Evolutionary conservation across 53 echinoderm and acorn worm genomes (phyloP).

Genomic region (Arbacia lixula): DNA sequence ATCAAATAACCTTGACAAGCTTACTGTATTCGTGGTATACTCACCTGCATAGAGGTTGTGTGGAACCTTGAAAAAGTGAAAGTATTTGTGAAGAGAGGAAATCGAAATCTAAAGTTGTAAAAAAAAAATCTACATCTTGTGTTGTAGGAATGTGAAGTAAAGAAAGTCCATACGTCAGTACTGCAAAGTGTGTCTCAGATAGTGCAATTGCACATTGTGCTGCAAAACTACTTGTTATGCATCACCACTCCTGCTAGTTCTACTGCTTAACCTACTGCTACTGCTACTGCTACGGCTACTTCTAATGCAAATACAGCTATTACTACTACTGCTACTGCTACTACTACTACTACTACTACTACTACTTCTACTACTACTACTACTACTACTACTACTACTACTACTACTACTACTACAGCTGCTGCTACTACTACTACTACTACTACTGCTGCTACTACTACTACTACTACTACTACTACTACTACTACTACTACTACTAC

Average conservation of each 20-base stretch:
- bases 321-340: neutral
- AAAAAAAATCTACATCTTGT: too few species aligned
- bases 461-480: conserved; percentile 13
- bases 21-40: too few species aligned
- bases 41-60: too few species aligned
- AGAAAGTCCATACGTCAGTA: too few species aligned
- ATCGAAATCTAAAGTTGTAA: too few species aligned
- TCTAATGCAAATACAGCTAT: neutral
- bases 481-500: neutral
- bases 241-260: neutral
- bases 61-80: too few species aligned
- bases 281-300: neutral
- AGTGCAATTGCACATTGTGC: too few species aligned
- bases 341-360: neutral
- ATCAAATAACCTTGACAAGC: too few species aligned
- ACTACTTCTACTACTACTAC: neutral
- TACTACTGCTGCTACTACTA: conserved; percentile 14
- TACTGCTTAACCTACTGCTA: neutral
- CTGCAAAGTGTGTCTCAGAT: too few species aligned
- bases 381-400: neutral
- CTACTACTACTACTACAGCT: conserved; percentile 16
- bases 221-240: neutral
- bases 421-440: conserved; percentile 12
- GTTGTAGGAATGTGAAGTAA: too few species aligned
- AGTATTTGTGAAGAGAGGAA: too few species aligned